Evolutionary conservation across 2,113 vertebrate genomes (phyloP), one percentile per base, ranked within the genome.

Genomic region (Puffinus mauretanicus): DNA sequence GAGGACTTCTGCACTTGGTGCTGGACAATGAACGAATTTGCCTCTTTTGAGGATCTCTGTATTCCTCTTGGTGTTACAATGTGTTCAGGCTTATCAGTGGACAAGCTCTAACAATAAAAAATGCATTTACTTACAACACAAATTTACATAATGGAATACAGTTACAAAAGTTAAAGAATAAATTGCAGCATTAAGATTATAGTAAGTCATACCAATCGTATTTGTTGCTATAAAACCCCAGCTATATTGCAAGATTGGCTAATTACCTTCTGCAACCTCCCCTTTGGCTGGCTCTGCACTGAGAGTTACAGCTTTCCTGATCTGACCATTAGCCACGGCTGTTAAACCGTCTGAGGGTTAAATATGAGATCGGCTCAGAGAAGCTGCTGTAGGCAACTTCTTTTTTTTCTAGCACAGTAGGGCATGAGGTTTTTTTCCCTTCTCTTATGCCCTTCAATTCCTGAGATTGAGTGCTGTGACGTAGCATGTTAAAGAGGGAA

Each of bases 231-330:
- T 90, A 49, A 86, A 79, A 12, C 1, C n/a, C 57, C 36, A 4
- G 71, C 64, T 88, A 72, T 73, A 88, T 32, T 86, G 86, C 80
- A 51, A 49, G 86, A 58, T 2, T 77, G 86, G 80, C 91, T 91
- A 71, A 97, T 73, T 95, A 89, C 76, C 38, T 78, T 10, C 86
- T 52, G 58, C 85, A 76, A 61, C 72, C 67, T 95, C 89, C 91
- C 80, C 47, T 86, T 42, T 81, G 95, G 67, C 91, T 86, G 69
- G 52, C 57, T 62, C 12, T 79, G 85, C 46, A 2, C 73, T 21
- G 71, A 65, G 55, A 64, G 40, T 49, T 88, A 73, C 69, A 61
- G 54, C 76, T 70, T 62, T 78, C 88, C 80, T 83, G 58, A 51
- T 90, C 76, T 92, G 88, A 86, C 82, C 67, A 62, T 95, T 73